Evolutionary conservation across 2,888 invertebrate genomes (phyloP).

Genomic region (Harpagoxenus sublaevis): DNA sequence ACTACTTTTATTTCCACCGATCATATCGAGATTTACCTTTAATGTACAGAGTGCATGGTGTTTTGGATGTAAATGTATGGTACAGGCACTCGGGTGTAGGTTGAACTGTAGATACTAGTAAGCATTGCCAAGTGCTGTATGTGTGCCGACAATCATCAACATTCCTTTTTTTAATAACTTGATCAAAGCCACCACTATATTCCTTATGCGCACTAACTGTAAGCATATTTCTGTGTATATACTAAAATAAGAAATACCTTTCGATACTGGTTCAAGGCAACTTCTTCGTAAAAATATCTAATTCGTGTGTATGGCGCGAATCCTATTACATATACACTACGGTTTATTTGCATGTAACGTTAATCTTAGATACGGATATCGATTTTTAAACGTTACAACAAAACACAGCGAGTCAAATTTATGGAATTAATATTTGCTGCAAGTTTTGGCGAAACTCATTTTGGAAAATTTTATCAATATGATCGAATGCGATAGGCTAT

Average conservation of each 20-base stretch:
- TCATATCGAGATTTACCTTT: conserved; percentile 66
- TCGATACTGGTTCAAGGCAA: conserved; percentile 67
- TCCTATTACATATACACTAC: conserved; percentile 38
- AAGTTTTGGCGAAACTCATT: conserved; percentile 3
- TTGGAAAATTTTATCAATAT: not conserved
- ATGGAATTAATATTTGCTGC: conserved; percentile 15
- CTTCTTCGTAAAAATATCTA: conserved; percentile 45
- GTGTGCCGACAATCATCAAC: conserved; percentile 86
- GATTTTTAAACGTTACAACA: conserved; percentile 7
- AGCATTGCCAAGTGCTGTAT: conserved; percentile 87
- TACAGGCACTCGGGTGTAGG: conserved; percentile 85
- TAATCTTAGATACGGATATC: conserved; percentile 63
- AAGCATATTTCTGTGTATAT: conserved; percentile 72
- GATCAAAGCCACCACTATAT: conserved; percentile 78
- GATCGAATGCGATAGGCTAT: not conserved
- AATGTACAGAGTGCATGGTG: conserved; percentile 84
- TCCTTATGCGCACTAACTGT: conserved; percentile 78
- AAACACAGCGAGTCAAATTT: conserved; percentile 14
- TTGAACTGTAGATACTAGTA: conserved; percentile 82
- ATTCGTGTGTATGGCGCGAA: conserved; percentile 57
- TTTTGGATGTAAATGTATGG: conserved; percentile 83
- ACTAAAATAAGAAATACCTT: conserved; percentile 70
- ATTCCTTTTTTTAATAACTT: conserved; percentile 82
- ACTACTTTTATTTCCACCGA: conserved; percentile 79
- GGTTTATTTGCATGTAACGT: conserved; percentile 70